phyloP scores from a whole-genome alignment of 2,113 vertebrate species.

The Crotalus helleri region DNA sequence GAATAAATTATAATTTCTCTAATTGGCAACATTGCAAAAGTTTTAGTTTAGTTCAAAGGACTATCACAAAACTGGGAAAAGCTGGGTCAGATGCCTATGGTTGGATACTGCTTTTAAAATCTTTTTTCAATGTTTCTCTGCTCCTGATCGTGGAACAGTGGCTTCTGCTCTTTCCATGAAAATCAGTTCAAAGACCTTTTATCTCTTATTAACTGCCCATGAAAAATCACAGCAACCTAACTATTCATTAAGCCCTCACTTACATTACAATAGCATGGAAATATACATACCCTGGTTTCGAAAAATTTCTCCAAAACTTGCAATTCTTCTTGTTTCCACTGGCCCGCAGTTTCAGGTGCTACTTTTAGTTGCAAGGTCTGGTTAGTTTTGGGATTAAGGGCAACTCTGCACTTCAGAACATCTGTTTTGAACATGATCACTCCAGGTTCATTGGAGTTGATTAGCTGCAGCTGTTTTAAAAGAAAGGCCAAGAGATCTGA shows the following conservation, averaged over 20 bases:
- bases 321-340: slow-evolving; percentile 96
- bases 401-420: slow-evolving; percentile 93
- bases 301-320: slow-evolving; percentile 98
- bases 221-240: background rate
- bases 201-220: background rate
- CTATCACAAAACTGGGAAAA: background rate
- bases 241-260: background rate
- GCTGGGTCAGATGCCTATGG: background rate
- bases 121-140: background rate
- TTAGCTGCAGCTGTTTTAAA: slow-evolving; percentile 83
- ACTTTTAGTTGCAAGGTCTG: slow-evolving; percentile 98
- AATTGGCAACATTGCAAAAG: background rate
- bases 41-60: background rate
- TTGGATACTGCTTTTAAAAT: background rate
- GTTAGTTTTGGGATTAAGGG: slow-evolving; percentile 95
- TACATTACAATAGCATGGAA: background rate
- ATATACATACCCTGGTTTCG: slow-evolving; percentile 86
- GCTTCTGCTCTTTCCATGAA: background rate
- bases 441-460: slow-evolving; percentile 96
- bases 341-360: slow-evolving; percentile 93
- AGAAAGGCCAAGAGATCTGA: slow-evolving; percentile 33
- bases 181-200: background rate
- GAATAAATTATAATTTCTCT: background rate
- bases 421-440: slow-evolving; percentile 99
- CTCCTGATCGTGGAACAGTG: background rate